phyloP scores from a whole-genome alignment of 2,888 invertebrate genomes.

The Hofmannophila pseudospretella region DNA sequence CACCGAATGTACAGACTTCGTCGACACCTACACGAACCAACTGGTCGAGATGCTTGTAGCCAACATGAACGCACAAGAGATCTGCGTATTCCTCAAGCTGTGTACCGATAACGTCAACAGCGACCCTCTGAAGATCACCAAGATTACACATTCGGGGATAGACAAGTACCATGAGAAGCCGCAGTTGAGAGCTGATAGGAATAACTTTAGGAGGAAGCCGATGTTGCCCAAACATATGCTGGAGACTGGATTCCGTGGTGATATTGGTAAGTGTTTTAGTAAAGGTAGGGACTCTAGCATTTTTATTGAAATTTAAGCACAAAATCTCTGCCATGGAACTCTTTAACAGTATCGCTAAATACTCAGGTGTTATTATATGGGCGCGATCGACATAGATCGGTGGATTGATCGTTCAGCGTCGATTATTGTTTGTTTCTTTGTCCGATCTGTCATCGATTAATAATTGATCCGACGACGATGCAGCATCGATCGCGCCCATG shows the following conservation, averaged over 20 bases:
- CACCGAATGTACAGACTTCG: constrained; percentile 85
- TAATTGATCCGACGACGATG: too few relatives aligned
- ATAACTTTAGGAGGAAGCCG: constrained; percentile 46
- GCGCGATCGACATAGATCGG: too few relatives aligned
- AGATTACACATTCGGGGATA: constrained; percentile 30
- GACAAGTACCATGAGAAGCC: constrained; percentile 61
- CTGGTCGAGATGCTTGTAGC: constrained; percentile 87
- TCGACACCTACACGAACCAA: constrained; percentile 85
- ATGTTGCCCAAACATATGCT: constrained; percentile 50
- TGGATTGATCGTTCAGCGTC: too few relatives aligned
- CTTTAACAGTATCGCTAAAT: too few relatives aligned
- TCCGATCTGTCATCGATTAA: too few relatives aligned
- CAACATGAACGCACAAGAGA: constrained; percentile 81
- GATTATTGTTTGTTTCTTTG: too few relatives aligned
- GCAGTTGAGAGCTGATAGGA: constrained; percentile 49
- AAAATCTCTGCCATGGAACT: too few relatives aligned
- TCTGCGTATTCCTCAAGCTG: constrained; percentile 86
- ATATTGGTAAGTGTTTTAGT: constrained; percentile 76
- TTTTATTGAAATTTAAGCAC: too few relatives aligned
- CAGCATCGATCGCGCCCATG: too few relatives aligned
- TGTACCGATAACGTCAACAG: constrained; percentile 76
- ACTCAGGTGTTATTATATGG: too few relatives aligned
- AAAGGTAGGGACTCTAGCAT: too few relatives aligned
- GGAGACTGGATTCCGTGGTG: constrained; percentile 31
- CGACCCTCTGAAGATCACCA: constrained; percentile 46